Evolutionary conservation across 2,113 vertebrate species (phyloP), one percentile per base, ranked within the genome.

Genomic region (Clarias magur): DNA sequence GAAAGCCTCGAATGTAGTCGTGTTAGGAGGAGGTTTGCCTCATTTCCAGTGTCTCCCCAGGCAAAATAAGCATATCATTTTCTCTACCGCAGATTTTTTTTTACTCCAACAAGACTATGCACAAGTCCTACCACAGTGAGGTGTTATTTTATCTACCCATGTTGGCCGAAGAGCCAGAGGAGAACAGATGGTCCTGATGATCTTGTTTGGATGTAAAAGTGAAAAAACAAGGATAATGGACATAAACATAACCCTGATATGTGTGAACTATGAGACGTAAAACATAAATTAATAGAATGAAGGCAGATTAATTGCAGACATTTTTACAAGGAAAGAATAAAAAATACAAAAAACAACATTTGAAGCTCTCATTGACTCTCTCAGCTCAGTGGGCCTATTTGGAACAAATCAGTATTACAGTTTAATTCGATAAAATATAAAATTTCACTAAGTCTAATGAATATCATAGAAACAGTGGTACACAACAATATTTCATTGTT

Each of bases 111-210:
- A 85, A 86, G 78, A 53, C 67, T 68, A 62, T 30, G 59, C 56
- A 10, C 53, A 79, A 57, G 59, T 81, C 76, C 83, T 19, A 78
- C 60, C 65, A 34, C 21, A 59, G 48, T n/a, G 73, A 62, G n/a
- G 6, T 48, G 34, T 62, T 62, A 56, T 82, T 78, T 42, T 70
- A 59, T 86, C 30, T n/a, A 76, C 48, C 70, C 72, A 78, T 54
- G 9, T 67, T 83, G 30, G 17, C 48, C 54, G 1, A 12, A 48
- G 73, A 23, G 12, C 84, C 70, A 30, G 65, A 59, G 21, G 84
- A 80, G 59, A 80, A 65, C 85, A 89, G 84, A 86, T 79, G 88
- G 88, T 23, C 87, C 56, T 8, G 53, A 75, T 86, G 63, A 86
- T 65, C 79, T 23, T 73, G 54, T 53, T 30, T 48, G 79, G 25